A percentile compares a stretch with the other conserved stretches of the same genome.
Conservation (phyloP, 2,113 vertebrate species). For the Thunnus maccoyii region DNA sequence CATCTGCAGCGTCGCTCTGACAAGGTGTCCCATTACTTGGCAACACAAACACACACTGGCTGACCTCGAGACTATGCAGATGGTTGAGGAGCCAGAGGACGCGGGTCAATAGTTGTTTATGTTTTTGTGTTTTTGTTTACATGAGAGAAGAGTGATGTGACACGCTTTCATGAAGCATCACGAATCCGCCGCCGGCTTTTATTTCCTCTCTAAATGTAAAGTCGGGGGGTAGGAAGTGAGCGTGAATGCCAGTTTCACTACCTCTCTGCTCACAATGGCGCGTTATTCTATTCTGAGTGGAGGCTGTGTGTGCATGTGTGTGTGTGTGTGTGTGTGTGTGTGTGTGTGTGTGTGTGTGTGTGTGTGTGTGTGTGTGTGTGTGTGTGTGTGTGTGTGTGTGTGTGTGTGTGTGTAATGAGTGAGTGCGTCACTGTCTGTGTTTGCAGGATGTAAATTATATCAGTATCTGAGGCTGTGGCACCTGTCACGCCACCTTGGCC, state of each 20-base stretch:
- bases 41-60: conserved; percentile 41
- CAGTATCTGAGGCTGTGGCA: conserved; percentile 16
- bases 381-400: conserved; percentile 4
- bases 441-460: conserved; percentile 28
- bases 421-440: conserved; percentile 29
- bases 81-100: conserved; percentile 1
- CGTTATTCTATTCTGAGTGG: conserved; percentile 49
- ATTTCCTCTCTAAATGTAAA: conserved; percentile 27
- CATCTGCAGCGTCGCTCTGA: conserved; percentile 24
- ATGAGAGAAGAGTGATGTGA: background rate
- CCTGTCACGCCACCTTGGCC: conserved; percentile 14
- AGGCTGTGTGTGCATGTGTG: conserved; percentile 4
- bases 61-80: conserved; percentile 47
- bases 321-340: background rate
- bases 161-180: conserved; percentile 9
- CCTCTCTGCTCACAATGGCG: conserved; percentile 37
- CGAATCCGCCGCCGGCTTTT: background rate
- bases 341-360: no score
- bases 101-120: conserved; percentile 6
- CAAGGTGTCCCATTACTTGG: conserved; percentile 55
- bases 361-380: conserved; percentile 15
- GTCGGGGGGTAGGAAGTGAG: conserved; percentile 42
- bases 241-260: conserved; percentile 41
- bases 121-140: conserved; percentile 15
- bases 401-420: background rate